Evolutionary conservation across 2,113 vertebrate genomes (phyloP).

Genomic region (Myiagra hebetior): DNA sequence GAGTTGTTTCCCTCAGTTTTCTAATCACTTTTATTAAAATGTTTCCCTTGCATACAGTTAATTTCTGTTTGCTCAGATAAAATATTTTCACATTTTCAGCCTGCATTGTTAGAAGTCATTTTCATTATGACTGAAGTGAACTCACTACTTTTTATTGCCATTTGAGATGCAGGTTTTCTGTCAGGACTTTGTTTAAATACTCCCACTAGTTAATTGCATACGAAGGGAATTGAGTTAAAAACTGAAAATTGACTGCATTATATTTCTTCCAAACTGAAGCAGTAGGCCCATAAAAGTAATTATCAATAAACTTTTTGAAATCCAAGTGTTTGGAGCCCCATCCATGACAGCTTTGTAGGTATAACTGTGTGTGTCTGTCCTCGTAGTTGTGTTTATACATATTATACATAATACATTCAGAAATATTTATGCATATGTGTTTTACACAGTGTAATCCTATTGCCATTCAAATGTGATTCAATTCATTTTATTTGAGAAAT

Average conservation of each 20-base stretch:
- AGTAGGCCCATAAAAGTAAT: background rate
- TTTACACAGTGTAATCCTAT: background rate
- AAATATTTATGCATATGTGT: background rate
- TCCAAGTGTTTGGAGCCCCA: background rate
- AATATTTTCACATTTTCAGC: background rate
- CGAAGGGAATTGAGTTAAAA: background rate
- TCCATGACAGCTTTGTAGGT: background rate
- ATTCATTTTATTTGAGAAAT: background rate
- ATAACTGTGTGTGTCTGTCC: background rate
- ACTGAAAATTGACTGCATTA: slow-evolving; percentile 61
- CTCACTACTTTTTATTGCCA: background rate
- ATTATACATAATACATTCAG: background rate
- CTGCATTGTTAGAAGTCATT: background rate
- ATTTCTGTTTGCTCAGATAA: background rate
- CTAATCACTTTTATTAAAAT: background rate
- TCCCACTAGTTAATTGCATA: background rate
- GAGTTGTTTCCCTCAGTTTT: background rate
- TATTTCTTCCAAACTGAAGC: slow-evolving; percentile 21
- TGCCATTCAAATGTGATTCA: background rate
- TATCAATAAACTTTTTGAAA: background rate
- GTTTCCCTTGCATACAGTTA: background rate
- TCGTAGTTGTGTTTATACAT: background rate
- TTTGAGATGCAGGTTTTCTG: background rate
- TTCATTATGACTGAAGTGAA: background rate
- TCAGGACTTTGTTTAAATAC: background rate